Conservation (phyloP, 2,113 vertebrate species). For the Pogona vitticeps region DNA sequence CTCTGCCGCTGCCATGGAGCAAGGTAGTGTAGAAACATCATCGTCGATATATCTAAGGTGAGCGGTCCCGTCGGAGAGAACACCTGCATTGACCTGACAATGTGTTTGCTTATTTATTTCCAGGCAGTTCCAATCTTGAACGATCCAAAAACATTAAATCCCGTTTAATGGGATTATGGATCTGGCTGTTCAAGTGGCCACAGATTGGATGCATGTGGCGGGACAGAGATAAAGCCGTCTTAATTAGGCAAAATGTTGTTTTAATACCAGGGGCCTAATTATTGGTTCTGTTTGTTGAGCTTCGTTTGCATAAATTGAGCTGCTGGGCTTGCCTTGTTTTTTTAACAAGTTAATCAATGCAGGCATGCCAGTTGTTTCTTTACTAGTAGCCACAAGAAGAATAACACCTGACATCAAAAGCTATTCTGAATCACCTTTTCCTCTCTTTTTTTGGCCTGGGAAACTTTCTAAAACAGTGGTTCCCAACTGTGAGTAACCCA, state of each 20-base stretch:
- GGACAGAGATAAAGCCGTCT: neutral
- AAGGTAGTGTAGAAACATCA: no score
- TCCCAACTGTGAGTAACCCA: no score
- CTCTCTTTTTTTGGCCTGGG: no score
- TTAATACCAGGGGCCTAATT: constrained; percentile 32
- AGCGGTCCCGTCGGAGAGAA: neutral
- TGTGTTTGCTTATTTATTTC: no score
- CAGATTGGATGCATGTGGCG: neutral
- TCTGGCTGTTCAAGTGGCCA: neutral
- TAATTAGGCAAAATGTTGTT: constrained; percentile 38
- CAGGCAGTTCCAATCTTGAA: no score
- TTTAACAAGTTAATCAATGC: neutral
- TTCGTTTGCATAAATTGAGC: constrained; percentile 6
- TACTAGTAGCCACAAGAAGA: no score
- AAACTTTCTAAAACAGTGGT: no score
- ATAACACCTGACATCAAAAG: no score
- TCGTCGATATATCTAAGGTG: no score
- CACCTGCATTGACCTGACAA: neutral
- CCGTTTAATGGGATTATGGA: neutral
- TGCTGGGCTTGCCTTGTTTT: neutral
- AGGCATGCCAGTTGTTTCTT: neutral
- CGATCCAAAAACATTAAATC: neutral
- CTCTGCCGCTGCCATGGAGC: no score
- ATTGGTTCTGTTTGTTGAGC: neutral
- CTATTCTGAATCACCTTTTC: no score